Evolutionary conservation across 1,140 invertebrate genomes (phyloP), one percentile per base, ranked within the genome.

Genomic region (Brachionus calyciflorus): DNA sequence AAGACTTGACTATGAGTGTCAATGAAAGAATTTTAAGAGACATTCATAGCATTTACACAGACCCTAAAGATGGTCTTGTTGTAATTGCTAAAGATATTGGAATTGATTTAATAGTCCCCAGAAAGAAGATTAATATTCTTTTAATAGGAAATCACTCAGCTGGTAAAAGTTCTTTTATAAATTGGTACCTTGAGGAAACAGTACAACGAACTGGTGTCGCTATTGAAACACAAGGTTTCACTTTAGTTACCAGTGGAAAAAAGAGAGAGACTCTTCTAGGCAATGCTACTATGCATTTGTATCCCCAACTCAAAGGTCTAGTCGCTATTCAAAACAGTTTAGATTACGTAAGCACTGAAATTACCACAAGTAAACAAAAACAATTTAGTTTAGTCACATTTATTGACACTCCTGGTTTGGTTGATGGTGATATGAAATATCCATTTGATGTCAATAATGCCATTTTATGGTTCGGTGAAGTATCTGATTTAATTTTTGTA

Each of bases 391-490:
- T 89, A 65, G 87, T 89, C 6, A 89, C 88, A 12, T 89, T 89
- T 81, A 86, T 89, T 40, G 89, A 89, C 79, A 88, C 88, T 3
- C 88, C 89, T 37, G 89, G 88, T 7, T 81, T 89, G 9, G 89
- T 89, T 2, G 88, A 89, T 84, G 89, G 89, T 2, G 88, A 88
- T 79, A 88, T 89, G 88, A 87, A 88, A 77, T 89, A 89, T 83
- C 88, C 88, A 6, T 89, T 88, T 84, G 88, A 89, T 85, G 88
- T 89, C 7, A 88, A 89, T 79, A 83, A 88, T 78, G 81, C 88
- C 17, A 87, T 89, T 55, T 79, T 86, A 3, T 89, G 88, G 88
- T 81, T 89, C 40, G 88, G 88, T 68, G 85, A 88, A 69, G 81
- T 88, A 55, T 87, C 88, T 14, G 89, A 89, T 79, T 80, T 89